Evolutionary conservation across 1,140 invertebrate genomes (phyloP).

Genomic region (Aphelenchoides avenae): DNA sequence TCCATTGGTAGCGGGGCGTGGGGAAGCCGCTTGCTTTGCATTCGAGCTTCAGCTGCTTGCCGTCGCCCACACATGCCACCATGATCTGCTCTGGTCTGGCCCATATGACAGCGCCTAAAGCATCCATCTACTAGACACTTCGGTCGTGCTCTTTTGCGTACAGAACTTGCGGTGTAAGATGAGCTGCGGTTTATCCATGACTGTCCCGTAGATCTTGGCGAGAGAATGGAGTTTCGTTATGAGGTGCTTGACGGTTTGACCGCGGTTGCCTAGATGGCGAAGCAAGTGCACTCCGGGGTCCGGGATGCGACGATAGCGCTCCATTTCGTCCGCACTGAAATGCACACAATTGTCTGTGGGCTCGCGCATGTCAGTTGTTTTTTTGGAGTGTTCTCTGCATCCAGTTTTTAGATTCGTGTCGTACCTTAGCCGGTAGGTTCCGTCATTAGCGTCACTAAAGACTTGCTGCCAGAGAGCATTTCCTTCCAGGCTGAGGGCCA

Average conservation of each 20-base stretch:
- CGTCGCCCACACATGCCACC: constrained; percentile 33
- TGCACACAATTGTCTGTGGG: constrained; percentile 12
- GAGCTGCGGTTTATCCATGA: constrained; percentile 50
- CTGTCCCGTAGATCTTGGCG: constrained; percentile 40
- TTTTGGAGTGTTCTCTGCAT: constrained; percentile 12
- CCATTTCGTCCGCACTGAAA: constrained; percentile 44
- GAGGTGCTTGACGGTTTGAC: constrained; percentile 47
- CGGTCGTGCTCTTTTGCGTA: constrained; percentile 32
- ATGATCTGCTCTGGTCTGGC: constrained; percentile 42
- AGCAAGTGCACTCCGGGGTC: constrained; percentile 46
- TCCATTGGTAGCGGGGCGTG: constrained; percentile 48
- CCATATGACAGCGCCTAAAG: constrained; percentile 51
- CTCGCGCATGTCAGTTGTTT: constrained; percentile 9
- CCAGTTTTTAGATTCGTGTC: constrained; percentile 15
- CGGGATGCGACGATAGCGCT: constrained; percentile 18
- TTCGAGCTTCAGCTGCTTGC: constrained; percentile 37
- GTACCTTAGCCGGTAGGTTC: constrained; percentile 45
- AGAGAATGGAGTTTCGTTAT: constrained; percentile 21
- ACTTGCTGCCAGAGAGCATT: constrained; percentile 46
- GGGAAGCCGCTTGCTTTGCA: constrained; percentile 57
- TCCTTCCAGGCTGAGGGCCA: constrained; percentile 34
- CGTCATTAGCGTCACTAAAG: constrained; percentile 33
- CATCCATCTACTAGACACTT: constrained; percentile 12
- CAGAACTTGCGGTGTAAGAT: constrained; percentile 53
- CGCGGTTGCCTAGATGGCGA: constrained; percentile 51